Conservation (phyloP, 2,113 vertebrate species). For the Oryzias curvinotus region DNA sequence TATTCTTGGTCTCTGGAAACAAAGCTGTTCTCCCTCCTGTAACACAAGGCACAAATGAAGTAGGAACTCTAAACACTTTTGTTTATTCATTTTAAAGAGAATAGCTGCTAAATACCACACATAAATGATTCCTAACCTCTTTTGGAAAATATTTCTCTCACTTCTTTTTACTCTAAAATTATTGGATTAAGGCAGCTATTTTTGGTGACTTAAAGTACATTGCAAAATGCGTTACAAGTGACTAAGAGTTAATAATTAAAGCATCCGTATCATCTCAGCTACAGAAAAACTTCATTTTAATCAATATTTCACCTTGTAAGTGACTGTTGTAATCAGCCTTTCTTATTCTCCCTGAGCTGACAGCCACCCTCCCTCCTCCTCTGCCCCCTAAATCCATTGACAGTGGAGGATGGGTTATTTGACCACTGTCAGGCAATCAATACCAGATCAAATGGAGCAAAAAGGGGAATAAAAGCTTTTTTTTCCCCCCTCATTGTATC, state of each 20-base stretch:
- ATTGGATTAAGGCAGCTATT: background rate
- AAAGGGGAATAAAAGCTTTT: constrained; percentile 33
- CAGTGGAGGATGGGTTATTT: constrained; percentile 62
- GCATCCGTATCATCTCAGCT: constrained; percentile 32
- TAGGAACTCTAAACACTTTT: constrained; percentile 29
- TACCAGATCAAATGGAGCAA: constrained; percentile 62
- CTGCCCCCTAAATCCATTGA: constrained; percentile 27
- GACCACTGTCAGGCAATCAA: constrained; percentile 62
- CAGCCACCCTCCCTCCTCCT: background rate
- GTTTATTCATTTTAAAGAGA: constrained; percentile 22
- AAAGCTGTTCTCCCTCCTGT: constrained; percentile 33
- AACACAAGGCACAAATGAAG: constrained; percentile 30
- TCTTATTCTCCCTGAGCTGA: constrained; percentile 25
- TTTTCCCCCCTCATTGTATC: constrained; percentile 21
- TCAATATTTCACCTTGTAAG: constrained; percentile 30
- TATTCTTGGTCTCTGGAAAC: constrained; percentile 61
- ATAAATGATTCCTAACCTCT: no score
- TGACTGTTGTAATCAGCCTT: constrained; percentile 43
- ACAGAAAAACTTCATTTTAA: constrained; percentile 33
- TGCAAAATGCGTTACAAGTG: background rate
- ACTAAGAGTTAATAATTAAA: constrained; percentile 18
- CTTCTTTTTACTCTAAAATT: constrained; percentile 36
- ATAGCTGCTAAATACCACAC: constrained; percentile 3
- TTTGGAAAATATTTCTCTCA: background rate
- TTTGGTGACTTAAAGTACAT: no score